These are phyloP conservation scores for Aleiodes leptofemur DNA, from an alignment of 2,888 invertebrate species.

Conservation along the genomic window DNA sequence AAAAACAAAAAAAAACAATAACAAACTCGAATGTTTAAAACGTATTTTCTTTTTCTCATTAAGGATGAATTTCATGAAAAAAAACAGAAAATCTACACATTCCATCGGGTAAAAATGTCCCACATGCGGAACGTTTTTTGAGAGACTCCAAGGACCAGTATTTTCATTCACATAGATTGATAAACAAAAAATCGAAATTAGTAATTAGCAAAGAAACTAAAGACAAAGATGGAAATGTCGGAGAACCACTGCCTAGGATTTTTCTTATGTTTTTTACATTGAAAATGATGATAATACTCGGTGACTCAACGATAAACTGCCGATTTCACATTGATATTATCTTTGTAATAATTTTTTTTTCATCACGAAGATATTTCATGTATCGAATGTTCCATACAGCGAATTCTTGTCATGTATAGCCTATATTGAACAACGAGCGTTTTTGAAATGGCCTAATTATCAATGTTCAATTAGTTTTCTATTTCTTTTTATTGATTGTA, in stretches of 20 bases:
- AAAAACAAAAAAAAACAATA: slow-evolving; percentile 26
- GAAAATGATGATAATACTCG: not conserved
- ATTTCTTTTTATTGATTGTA: slow-evolving; percentile 1
- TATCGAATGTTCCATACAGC: slow-evolving; percentile 30
- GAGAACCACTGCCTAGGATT: slow-evolving; percentile 24
- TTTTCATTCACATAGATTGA: slow-evolving; percentile 14
- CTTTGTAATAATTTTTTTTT: slow-evolving; percentile 28
- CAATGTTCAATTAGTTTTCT: slow-evolving; percentile 1
- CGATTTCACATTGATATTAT: slow-evolving; percentile 1
- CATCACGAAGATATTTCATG: slow-evolving; percentile 6
- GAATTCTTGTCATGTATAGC: slow-evolving; percentile 36
- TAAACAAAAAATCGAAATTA: not conserved
- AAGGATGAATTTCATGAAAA: not conserved
- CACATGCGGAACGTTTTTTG: slow-evolving; percentile 13
- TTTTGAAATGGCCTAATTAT: slow-evolving; percentile 20
- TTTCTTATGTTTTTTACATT: not conserved
- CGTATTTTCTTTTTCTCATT: slow-evolving; percentile 2
- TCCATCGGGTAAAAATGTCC: slow-evolving; percentile 17
- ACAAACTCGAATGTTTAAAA: slow-evolving; percentile 9
- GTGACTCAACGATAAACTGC: slow-evolving; percentile 13
- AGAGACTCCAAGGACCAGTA: slow-evolving; percentile 28
- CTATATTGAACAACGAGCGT: slow-evolving; percentile 27
- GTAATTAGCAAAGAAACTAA: not conserved
- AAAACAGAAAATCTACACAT: slow-evolving; percentile 36
- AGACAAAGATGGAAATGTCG: not conserved